phyloP scores from a whole-genome alignment of 2,888 invertebrate species.

The Trisateles emortualis region DNA sequence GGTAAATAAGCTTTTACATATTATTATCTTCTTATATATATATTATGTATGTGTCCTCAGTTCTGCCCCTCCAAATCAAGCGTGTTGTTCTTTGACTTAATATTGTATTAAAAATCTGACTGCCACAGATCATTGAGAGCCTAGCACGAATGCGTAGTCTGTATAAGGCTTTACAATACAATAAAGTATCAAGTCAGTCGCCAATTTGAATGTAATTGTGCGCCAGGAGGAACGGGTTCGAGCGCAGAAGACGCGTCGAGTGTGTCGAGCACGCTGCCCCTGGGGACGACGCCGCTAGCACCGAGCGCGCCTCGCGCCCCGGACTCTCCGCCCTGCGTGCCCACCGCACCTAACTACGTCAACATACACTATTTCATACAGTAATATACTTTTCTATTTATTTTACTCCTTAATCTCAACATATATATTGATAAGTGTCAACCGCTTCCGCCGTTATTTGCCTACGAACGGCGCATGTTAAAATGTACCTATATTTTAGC shows the following conservation, averaged over 20 bases:
- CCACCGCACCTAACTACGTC: conserved; percentile 94
- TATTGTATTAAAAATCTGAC: no score
- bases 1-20: conserved; percentile 66
- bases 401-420: no score
- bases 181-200: no score
- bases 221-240: conserved; percentile 86
- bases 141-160: no score
- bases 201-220: neutral
- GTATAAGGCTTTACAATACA: no score
- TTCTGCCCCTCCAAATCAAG: no score
- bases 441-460: no score
- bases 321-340: conserved; percentile 88
- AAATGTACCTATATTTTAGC: no score
- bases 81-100: no score
- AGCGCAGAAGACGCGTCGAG: conserved; percentile 89
- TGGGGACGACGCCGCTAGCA: conserved; percentile 52
- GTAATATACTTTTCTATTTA: conserved; percentile 74
- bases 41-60: neutral
- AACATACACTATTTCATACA: conserved; percentile 97
- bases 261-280: conserved; percentile 87
- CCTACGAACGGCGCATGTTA: no score
- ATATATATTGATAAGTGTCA: no score
- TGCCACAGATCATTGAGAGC: no score
- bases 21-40: neutral
- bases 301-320: conserved; percentile 86